These are phyloP conservation scores for Euglossa dilemma DNA, from an alignment of 1,140 invertebrate genomes.

Conservation along the genomic window DNA sequence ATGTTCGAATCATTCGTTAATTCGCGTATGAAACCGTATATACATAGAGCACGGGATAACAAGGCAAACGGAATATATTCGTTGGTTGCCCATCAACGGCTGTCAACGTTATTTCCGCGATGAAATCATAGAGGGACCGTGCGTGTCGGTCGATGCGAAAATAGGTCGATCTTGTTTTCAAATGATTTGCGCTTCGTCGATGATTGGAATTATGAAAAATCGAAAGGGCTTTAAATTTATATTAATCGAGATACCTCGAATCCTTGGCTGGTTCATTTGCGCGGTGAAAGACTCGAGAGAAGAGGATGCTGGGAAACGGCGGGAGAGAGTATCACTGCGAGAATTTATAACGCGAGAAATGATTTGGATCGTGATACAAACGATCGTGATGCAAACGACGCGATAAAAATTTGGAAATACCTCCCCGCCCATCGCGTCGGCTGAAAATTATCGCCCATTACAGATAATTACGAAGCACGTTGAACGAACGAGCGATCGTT, in stretches of 20 bases:
- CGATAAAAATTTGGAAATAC: not conserved
- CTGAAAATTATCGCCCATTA: constrained; percentile 1
- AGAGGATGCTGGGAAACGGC: too few relatives aligned
- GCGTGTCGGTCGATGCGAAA: not conserved
- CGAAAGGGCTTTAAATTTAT: too few relatives aligned
- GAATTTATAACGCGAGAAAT: not conserved
- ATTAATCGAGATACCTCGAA: too few relatives aligned
- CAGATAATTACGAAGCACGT: not conserved
- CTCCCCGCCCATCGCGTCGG: not conserved
- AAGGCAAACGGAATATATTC: constrained; percentile 34
- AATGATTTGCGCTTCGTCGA: not conserved
- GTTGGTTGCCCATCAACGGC: constrained; percentile 17
- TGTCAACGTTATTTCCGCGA: constrained; percentile 11
- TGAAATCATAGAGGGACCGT: not conserved
- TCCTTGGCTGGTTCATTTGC: too few relatives aligned
- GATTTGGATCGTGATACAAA: not conserved
- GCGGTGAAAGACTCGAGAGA: too few relatives aligned
- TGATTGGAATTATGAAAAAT: not conserved
- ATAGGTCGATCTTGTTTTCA: constrained; percentile 14
- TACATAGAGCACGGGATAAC: constrained; percentile 8
- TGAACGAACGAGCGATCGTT: not conserved
- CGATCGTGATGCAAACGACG: not conserved
- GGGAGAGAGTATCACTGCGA: too few relatives aligned
- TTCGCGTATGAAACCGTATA: constrained; percentile 9
- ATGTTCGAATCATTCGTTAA: constrained; percentile 41